Base-by-base conservation (phyloP, 2,888 invertebrate species). In the Trichopria drosophilae region DNA sequence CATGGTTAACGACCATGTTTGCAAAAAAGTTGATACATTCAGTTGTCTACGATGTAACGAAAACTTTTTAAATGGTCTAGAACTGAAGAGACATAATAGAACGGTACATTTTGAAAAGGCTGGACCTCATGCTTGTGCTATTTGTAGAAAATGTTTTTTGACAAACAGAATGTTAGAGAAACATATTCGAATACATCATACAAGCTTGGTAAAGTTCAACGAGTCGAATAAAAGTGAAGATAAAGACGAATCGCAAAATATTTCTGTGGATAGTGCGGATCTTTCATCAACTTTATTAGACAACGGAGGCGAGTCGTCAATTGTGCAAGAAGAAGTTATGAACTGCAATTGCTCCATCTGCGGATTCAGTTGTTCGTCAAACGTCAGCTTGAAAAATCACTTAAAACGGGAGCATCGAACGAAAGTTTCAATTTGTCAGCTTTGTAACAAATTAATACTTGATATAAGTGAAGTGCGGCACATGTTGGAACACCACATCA, bases 401-500 rank as follows among this genome's bases (percentile, higher is more conserved):
- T 47, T 61, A 19, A 53, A 53, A 3, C 43, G 55, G 2, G 58
- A 54, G 20, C 67, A 68, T 18, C 47, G 52, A 13, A 34, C 43
- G 0, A 40, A 47, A 5, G 62, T 57, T 1, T 62, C 62, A 6
- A 41, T 60, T 10, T 68, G 67, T 31, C 55, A 60, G 9, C 29
- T 67, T 1, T 68, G 67, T 22, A 58, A 60, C 12, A 37, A 45
- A 2, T 44, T 64, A 18, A 62, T 61, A 10, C 50, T 59, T 15
- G 51, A 55, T 0, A 60, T 60, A 10, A 60, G 57, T 23, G 54
- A 62, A 13, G 55, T 61, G 3, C 55, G 59, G n/a, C 67, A 67
- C 28, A 59, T 67, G 42, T 36, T 65, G 3, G 62, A 65, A 10
- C 37, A 54, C 13, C 67, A 67, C 23, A 51, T 65, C 2, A 49